phyloP scores from a whole-genome alignment of 2,797 vertebrate species.

The Astyanax mexicanus region DNA sequence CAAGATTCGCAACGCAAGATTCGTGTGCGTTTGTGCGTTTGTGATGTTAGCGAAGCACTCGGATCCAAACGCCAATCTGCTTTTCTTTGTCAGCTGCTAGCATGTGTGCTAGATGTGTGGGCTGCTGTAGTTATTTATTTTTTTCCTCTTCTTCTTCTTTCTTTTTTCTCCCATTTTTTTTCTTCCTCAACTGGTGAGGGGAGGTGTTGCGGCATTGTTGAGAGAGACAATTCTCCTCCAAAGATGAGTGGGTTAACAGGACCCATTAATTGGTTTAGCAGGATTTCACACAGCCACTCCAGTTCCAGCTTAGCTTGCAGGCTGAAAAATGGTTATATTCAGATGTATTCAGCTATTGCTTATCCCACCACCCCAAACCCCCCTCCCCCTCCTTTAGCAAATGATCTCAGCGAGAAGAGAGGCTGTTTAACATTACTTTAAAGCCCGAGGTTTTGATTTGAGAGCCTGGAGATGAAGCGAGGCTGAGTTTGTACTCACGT shows the following conservation, averaged over 20 bases:
- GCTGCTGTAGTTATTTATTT: constrained; percentile 54
- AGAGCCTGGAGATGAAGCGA: constrained; percentile 72
- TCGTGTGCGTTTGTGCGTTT: too few relatives aligned
- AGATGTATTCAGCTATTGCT: constrained; percentile 65
- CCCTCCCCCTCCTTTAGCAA: constrained; percentile 49
- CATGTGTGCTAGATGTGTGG: too few relatives aligned
- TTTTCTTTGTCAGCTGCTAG: constrained; percentile 65
- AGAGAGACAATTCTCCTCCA: constrained; percentile 74
- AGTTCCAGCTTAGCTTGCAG: constrained; percentile 72
- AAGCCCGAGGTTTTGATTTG: constrained; percentile 75
- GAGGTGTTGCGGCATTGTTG: constrained; percentile 77
- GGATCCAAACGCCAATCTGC: constrained; percentile 71
- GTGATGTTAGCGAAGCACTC: constrained; percentile 63
- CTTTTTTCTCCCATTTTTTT: constrained; percentile 12
- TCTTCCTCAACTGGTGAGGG: constrained; percentile 60
- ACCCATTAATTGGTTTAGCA: constrained; percentile 82
- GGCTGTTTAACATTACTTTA: constrained; percentile 74
- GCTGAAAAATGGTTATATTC: constrained; percentile 66
- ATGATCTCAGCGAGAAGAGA: constrained; percentile 65
- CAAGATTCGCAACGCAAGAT: constrained; percentile 66
- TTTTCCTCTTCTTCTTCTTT: constrained; percentile 2
- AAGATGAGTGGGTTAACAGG: constrained; percentile 80
- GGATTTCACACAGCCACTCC: constrained; percentile 72
- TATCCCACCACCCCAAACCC: constrained; percentile 51
- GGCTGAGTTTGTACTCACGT: constrained; percentile 75